Evolutionary conservation across 2,888 invertebrate genomes (phyloP).

Genomic region (Dryobota labecula): DNA sequence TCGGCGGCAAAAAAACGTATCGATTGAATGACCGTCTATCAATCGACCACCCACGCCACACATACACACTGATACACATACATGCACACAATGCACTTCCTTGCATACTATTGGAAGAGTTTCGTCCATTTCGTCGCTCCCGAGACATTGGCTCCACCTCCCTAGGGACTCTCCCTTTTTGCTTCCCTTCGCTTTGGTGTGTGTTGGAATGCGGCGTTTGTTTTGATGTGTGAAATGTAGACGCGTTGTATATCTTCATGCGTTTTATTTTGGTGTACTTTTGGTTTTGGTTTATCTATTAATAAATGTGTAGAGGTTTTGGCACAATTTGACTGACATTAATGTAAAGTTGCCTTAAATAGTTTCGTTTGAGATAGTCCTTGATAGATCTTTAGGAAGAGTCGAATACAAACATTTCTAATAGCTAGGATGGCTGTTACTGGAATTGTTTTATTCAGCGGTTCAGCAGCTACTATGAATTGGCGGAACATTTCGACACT

Average conservation of each 20-base stretch:
- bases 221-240: slow-evolving; percentile 74
- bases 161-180: slow-evolving; percentile 90
- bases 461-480: neutral
- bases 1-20: slow-evolving; percentile 63
- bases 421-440: neutral
- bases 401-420: neutral
- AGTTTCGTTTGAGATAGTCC: neutral
- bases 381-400: neutral
- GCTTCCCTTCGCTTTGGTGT: slow-evolving; percentile 68
- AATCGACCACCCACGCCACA: slow-evolving; percentile 76
- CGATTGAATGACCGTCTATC: slow-evolving; percentile 74
- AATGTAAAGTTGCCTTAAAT: neutral
- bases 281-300: slow-evolving; percentile 72
- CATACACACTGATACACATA: slow-evolving; percentile 61
- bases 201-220: slow-evolving; percentile 70
- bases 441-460: neutral
- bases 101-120: slow-evolving; percentile 87
- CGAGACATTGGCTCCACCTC: slow-evolving; percentile 89
- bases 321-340: slow-evolving; percentile 19
- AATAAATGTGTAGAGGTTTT: slow-evolving; percentile 59
- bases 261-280: slow-evolving; percentile 78
- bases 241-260: slow-evolving; percentile 71
- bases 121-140: slow-evolving; percentile 86
- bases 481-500: neutral
- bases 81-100: slow-evolving; percentile 85